Base-by-base conservation (phyloP, 2,888 invertebrate genomes). In the Drosophila mimica region DNA sequence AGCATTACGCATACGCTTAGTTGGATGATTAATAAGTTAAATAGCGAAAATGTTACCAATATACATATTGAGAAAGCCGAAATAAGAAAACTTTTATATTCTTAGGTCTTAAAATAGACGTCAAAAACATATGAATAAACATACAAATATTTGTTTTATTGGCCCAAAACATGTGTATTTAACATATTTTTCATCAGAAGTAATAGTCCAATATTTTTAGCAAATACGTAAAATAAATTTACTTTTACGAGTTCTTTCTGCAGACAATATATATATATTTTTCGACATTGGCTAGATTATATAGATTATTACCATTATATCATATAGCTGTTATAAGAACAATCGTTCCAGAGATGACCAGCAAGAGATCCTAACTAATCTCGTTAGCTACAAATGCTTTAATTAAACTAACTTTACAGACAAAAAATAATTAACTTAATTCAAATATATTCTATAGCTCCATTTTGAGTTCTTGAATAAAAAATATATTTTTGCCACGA, bases 1-100 rank as follows among this genome's bases (percentile, higher is more conserved):
- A 11, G 5, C 69, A 58, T 75, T 79, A 30, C 62, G 67, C 64
- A 78, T 70, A 78, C 75, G 75, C 59, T 25, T 43, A 40, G 62
- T 70, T 6, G 58, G 28, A 62, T 58, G 70, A 56, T 65, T 75
- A 64, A 69, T n/a, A 56, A 34, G 13, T 36, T 40, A 56, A 62
- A 67, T 49, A 48, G 33, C 49, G 11, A 36, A 53, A 40, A 49
- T n/a, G 53, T 33, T n/a, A 25, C 6, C 17, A 25, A 20, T 3
- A 51, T 25, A 15, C 5, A 38, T 53, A 36, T 13, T 60, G 52
- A 38, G 15, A 5, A 30, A n/a, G 3, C 3, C n/a, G 3, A 31
- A 31, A 57, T 20, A 20, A 31, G 4, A 3, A 11, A 2, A 0
- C 11, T 9, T 49, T 30, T 4, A 30, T 7, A 20, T 25, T 11